Evolutionary conservation across 2,888 invertebrate genomes (phyloP), one percentile per base, ranked within the genome.

Genomic region (Ophion obscuratus): DNA sequence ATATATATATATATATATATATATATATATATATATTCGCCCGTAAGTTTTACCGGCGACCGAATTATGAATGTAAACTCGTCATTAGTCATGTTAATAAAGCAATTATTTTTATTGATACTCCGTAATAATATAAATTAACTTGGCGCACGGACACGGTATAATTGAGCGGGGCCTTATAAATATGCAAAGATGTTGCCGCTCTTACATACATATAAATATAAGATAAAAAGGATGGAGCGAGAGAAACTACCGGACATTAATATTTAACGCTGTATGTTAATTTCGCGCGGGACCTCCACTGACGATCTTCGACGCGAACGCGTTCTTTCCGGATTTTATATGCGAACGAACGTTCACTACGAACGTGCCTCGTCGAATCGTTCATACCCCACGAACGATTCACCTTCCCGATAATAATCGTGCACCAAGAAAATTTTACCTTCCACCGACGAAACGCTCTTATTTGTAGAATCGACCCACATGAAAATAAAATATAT

Each of bases 101-200:
- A 91, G 89, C 89, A 88, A 91, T 91, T 90, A 91, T 91, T 91
- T 90, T 91, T 90, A 91, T 91, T 89, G 89, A 90, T 90, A 87
- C 88, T 67, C 82, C 27, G 87, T 89, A 90, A 91, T 91, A 88
- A 90, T 88, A 88, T 90, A 90, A 89, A 90, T 90, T 90, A 89
- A 88, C 88, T 74, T 64, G 76, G 62, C 84, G 71, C 70, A 40
- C 40, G 40, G 40, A 40, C 40, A 40, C 40, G 83, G 79, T 86
- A 89, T 91, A 90, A 91, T 91, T 90, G 64, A 79, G 79, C 44
- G 88, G 86, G 84, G 75, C 71, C 89, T 90, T 89, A 90, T 91
- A 90, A 91, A 91, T 91, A 91, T 91, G 89, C 88, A 90, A 47
- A 57, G 36, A 61, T 59, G 44, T 73, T 40, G 36, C 14, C 36